Conservation (phyloP, 2,888 invertebrate genomes). For the Frankliniella fusca region DNA sequence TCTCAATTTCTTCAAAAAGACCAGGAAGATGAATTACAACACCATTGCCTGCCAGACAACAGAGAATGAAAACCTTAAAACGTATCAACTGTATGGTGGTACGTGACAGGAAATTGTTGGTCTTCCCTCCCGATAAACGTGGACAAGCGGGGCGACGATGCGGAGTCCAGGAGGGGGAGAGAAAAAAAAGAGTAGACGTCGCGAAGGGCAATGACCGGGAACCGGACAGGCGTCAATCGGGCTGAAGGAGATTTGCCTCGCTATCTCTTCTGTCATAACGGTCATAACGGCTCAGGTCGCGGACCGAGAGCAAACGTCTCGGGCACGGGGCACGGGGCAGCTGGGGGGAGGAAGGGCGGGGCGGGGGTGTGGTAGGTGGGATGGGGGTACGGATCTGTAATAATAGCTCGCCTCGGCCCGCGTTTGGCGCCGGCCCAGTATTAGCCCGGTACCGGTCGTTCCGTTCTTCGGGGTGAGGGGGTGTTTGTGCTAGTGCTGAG, state of each 20-base stretch:
- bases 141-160: no score
- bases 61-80: slow-evolving; percentile 26
- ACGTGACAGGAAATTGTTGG: no score
- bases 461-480: slow-evolving; percentile 7
- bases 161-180: no score
- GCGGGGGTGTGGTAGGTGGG: neutral
- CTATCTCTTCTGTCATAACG: no score
- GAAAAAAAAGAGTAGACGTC: no score
- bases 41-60: slow-evolving; percentile 73
- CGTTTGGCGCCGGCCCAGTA: neutral
- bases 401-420: neutral
- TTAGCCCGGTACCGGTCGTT: neutral
- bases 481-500: no score
- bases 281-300: no score
- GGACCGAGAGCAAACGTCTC: neutral
- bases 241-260: no score
- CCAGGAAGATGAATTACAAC: slow-evolving; percentile 96
- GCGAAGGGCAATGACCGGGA: no score
- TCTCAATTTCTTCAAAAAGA: slow-evolving; percentile 88
- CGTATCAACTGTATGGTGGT: neutral
- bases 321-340: neutral
- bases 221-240: no score
- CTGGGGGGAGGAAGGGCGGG: neutral
- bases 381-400: neutral
- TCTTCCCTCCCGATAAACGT: no score